phyloP scores from a whole-genome alignment of 2,113 vertebrate genomes.

The Phyllopteryx taeniolatus region DNA sequence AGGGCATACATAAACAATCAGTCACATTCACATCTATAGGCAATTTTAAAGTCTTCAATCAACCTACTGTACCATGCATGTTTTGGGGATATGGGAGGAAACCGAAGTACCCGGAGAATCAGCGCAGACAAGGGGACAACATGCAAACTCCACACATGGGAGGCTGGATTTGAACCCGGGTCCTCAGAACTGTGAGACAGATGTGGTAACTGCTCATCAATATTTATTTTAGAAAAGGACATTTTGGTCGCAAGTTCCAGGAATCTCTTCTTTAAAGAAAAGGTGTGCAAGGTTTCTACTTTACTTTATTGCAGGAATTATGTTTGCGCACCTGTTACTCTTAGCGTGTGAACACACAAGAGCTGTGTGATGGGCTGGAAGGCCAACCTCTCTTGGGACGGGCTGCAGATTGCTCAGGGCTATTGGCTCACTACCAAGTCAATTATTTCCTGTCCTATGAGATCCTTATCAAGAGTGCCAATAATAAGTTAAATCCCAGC shows the following conservation, averaged over 20 bases:
- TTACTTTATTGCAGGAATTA: conserved; percentile 59
- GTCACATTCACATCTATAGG: too few species aligned
- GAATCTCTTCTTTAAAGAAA: not conserved
- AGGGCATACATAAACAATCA: too few species aligned
- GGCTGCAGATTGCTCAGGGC: conserved; percentile 53
- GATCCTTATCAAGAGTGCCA: conserved; percentile 63
- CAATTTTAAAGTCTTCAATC: too few species aligned
- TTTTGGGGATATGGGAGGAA: too few species aligned
- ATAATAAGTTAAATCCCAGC: conserved; percentile 57
- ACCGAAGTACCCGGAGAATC: too few species aligned
- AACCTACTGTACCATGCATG: too few species aligned
- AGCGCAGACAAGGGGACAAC: too few species aligned
- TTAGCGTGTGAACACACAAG: conserved; percentile 42
- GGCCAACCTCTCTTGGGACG: conserved; percentile 43
- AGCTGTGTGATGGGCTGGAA: conserved; percentile 27
- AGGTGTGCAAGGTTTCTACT: conserved; percentile 5
- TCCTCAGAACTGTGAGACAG: too few species aligned
- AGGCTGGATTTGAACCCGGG: too few species aligned
- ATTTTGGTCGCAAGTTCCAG: not conserved
- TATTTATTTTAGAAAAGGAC: conserved; percentile 59
- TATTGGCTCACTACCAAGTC: conserved; percentile 60
- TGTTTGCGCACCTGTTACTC: conserved; percentile 63
- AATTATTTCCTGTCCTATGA: conserved; percentile 61
- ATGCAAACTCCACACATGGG: too few species aligned
- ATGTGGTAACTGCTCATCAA: conserved; percentile 67